Evolutionary conservation across 2,113 vertebrate species (phyloP).

Genomic region (Hystrix brachyura): DNA sequence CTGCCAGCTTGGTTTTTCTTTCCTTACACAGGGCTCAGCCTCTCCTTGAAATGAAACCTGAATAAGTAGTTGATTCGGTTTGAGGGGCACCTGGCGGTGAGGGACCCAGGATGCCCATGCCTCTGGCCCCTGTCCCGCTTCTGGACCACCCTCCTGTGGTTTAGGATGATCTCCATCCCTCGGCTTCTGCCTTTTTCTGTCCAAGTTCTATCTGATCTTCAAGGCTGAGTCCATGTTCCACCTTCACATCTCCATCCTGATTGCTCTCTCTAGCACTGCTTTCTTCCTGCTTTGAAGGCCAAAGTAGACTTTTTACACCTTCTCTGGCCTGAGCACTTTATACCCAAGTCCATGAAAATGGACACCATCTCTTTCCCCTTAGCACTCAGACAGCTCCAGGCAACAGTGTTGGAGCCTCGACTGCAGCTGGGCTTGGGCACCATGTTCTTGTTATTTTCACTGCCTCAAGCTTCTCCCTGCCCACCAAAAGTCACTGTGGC

Average conservation of each 20-base stretch:
- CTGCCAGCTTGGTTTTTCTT: background rate
- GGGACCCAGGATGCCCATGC: too few species aligned
- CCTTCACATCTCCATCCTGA: background rate
- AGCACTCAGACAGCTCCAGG: too few species aligned
- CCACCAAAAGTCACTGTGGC: background rate
- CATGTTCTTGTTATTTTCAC: background rate
- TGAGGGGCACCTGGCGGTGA: background rate
- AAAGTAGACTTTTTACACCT: background rate
- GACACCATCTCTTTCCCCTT: background rate
- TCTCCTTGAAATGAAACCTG: background rate
- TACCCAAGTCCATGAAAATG: background rate
- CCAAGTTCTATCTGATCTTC: background rate
- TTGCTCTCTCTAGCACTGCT: background rate
- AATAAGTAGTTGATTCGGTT: background rate
- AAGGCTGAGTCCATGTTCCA: background rate
- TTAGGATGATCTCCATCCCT: background rate
- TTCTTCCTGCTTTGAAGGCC: background rate
- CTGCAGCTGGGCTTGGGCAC: too few species aligned
- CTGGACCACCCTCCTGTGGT: background rate
- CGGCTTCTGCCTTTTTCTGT: background rate
- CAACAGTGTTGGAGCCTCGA: background rate
- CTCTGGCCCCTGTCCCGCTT: background rate
- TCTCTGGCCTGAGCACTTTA: background rate
- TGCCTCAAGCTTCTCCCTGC: accelerated
- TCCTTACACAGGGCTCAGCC: background rate